These are phyloP conservation scores for Apocheima hispidaria DNA, from an alignment of 2,888 invertebrate genomes.

Conservation along the genomic window DNA sequence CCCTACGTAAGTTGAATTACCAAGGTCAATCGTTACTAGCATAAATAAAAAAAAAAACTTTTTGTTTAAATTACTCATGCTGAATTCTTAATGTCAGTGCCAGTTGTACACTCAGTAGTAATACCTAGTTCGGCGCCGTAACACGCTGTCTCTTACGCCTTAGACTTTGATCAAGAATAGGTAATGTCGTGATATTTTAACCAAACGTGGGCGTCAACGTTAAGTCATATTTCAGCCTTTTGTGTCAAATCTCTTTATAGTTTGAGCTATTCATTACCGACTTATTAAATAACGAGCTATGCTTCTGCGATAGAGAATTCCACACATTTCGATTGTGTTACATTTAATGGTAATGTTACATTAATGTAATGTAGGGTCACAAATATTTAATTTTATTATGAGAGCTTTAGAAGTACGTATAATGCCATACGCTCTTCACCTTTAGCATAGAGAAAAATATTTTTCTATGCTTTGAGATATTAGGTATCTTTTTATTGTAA, in stretches of 20 bases:
- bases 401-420: not conserved
- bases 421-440: not conserved
- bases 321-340: slow-evolving; percentile 32
- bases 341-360: too few species aligned
- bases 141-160: slow-evolving; percentile 46
- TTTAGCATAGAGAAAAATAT: too few species aligned
- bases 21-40: too few species aligned
- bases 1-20: too few species aligned
- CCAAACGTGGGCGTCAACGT: slow-evolving; percentile 62
- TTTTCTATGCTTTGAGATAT: too few species aligned
- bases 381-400: not conserved
- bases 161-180: slow-evolving; percentile 34
- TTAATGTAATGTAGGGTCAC: not conserved
- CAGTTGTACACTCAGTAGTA: too few species aligned
- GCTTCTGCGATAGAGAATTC: slow-evolving; percentile 51
- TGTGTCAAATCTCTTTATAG: slow-evolving; percentile 65
- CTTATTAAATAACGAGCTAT: slow-evolving; percentile 47
- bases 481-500: too few species aligned
- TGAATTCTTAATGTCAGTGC: too few species aligned
- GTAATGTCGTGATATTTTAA: slow-evolving; percentile 56
- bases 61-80: too few species aligned
- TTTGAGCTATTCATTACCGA: slow-evolving; percentile 57
- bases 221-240: slow-evolving; percentile 62
- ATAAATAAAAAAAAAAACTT: too few species aligned
- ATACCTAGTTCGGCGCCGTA: not conserved